These are phyloP conservation scores for Tonatia bakeri DNA, from an alignment of 2,113 vertebrate species.

Conservation along the genomic window DNA sequence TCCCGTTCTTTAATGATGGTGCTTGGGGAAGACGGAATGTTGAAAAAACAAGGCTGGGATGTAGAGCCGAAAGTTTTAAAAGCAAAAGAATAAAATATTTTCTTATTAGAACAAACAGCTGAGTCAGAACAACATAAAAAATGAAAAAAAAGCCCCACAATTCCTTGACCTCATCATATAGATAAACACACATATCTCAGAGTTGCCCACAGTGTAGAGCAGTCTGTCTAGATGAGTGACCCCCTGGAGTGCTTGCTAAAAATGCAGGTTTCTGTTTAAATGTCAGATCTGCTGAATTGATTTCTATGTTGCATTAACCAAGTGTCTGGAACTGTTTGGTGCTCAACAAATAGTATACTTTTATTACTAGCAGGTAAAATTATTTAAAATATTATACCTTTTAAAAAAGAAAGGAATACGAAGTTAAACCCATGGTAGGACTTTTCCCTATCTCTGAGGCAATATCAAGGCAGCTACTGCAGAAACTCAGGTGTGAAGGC, in stretches of 20 bases:
- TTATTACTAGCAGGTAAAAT: background rate
- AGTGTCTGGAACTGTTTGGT: background rate
- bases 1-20: background rate
- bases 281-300: background rate
- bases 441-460: background rate
- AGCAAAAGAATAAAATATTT: background rate
- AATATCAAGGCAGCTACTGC: background rate
- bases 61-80: background rate
- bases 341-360: constrained; percentile 1
- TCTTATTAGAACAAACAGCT: background rate
- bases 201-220: background rate
- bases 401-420: background rate
- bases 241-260: background rate
- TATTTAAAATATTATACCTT: background rate
- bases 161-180: background rate
- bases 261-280: background rate
- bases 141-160: background rate
- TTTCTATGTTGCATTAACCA: background rate
- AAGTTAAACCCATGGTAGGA: background rate
- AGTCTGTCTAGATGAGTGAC: background rate
- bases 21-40: background rate
- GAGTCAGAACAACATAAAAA: background rate
- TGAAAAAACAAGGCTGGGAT: background rate
- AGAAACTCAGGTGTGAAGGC: background rate
- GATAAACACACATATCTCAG: background rate